Conservation (phyloP, 2,113 vertebrate species). For the Azemiops feae region DNA sequence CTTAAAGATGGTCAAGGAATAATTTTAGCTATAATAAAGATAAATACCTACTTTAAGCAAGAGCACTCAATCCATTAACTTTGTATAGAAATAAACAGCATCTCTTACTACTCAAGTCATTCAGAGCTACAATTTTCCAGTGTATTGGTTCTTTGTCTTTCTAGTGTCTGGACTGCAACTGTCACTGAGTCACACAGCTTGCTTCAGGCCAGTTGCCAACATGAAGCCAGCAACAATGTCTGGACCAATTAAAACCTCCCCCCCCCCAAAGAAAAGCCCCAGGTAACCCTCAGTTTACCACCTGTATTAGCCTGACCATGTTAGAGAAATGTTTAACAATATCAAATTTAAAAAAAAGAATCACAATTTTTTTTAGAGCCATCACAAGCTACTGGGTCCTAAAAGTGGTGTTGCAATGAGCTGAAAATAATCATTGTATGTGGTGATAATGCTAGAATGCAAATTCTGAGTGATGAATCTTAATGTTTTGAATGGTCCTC, state of each 20-base stretch:
- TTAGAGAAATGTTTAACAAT: conserved; percentile 18
- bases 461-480: neutral
- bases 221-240: conserved; percentile 73
- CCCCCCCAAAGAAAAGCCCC: neutral
- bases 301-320: neutral
- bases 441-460: neutral
- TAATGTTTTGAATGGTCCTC: conserved; percentile 12
- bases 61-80: conserved; percentile 50
- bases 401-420: neutral
- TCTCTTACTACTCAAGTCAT: conserved; percentile 41
- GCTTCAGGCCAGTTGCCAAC: conserved; percentile 68
- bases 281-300: conserved; percentile 65
- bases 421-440: conserved; percentile 15
- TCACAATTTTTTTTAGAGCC: neutral
- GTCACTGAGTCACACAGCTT: conserved; percentile 78
- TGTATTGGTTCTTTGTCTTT: conserved; percentile 74
- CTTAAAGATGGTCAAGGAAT: neutral
- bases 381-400: conserved; percentile 11
- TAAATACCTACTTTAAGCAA: conserved; percentile 31
- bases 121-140: conserved; percentile 53
- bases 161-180: conserved; percentile 69
- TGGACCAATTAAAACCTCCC: conserved; percentile 53
- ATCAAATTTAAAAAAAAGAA: neutral
- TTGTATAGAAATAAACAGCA: conserved; percentile 19
- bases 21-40: neutral